Evolutionary conservation across 2,888 invertebrate species (phyloP).

Genomic region (Teinopalpus imperialis): DNA sequence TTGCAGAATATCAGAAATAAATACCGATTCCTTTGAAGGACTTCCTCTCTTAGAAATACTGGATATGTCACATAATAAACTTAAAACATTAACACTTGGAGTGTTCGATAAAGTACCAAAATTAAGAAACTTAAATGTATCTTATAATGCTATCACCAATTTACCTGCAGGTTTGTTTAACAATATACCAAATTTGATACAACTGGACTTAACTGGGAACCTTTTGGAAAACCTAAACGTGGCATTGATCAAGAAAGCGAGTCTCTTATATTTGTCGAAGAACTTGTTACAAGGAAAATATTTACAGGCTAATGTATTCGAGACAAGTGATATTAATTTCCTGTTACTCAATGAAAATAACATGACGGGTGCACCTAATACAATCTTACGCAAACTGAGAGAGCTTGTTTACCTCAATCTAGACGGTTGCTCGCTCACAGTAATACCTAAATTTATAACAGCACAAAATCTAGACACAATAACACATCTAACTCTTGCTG

Average conservation of each 20-base stretch:
- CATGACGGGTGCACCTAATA: constrained; percentile 44
- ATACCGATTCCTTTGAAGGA: constrained; percentile 45
- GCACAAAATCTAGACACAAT: constrained; percentile 50
- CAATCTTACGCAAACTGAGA: constrained; percentile 42
- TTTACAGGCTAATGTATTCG: constrained; percentile 44
- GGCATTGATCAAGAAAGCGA: constrained; percentile 40
- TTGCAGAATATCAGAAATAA: constrained; percentile 44
- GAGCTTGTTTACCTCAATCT: constrained; percentile 46
- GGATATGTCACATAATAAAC: constrained; percentile 52
- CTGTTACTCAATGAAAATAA: constrained; percentile 54
- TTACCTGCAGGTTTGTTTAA: constrained; percentile 54
- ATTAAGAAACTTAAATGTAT: constrained; percentile 49
- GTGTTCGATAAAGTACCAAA: constrained; percentile 44
- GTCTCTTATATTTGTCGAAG: constrained; percentile 46
- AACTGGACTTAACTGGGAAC: constrained; percentile 53
- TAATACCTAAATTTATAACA: constrained; percentile 52
- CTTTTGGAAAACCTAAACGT: constrained; percentile 39
- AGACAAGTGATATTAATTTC: constrained; percentile 33
- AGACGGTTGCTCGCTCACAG: constrained; percentile 44
- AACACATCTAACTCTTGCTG: constrained; percentile 49
- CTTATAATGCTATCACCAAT: constrained; percentile 44
- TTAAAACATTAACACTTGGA: constrained; percentile 45
- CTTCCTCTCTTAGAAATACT: constrained; percentile 44
- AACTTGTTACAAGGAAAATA: constrained; percentile 46
- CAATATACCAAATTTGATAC: constrained; percentile 42